Percentiles rank a stretch among this genome's conserved stretches.
Evolutionary conservation across 2,797 vertebrate species (phyloP).

Genomic region (Sphenopsis melanotis): DNA sequence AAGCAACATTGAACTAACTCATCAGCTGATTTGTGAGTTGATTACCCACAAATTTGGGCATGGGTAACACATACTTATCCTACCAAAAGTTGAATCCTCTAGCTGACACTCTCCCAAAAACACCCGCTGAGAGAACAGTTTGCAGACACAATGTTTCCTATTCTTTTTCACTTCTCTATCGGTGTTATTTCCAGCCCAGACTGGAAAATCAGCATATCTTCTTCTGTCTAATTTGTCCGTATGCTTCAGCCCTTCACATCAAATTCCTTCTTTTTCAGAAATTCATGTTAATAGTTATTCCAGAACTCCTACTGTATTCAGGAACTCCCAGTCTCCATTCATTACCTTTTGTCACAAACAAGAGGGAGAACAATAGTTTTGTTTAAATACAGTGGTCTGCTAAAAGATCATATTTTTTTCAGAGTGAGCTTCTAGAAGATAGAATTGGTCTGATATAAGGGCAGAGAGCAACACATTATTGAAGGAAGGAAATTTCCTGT

Average conservation of each 20-base stretch:
- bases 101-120: neutral
- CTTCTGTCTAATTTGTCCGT: neutral
- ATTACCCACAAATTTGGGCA: neutral
- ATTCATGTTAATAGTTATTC: neutral
- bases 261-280: slow-evolving; percentile 1
- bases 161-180: slow-evolving; percentile 2
- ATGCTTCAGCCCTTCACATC: neutral
- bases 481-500: neutral
- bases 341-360: neutral
- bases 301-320: neutral
- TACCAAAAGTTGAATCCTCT: neutral
- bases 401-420: neutral
- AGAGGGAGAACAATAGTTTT: neutral
- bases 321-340: neutral
- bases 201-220: neutral
- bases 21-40: neutral
- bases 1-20: neutral
- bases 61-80: neutral
- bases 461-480: neutral
- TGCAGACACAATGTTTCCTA: neutral
- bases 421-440: neutral
- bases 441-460: neutral
- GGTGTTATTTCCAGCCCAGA: neutral
- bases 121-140: neutral
- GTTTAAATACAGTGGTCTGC: neutral